Conservation (phyloP, 2,888 invertebrate genomes). For the Heterodera filipjevi region DNA sequence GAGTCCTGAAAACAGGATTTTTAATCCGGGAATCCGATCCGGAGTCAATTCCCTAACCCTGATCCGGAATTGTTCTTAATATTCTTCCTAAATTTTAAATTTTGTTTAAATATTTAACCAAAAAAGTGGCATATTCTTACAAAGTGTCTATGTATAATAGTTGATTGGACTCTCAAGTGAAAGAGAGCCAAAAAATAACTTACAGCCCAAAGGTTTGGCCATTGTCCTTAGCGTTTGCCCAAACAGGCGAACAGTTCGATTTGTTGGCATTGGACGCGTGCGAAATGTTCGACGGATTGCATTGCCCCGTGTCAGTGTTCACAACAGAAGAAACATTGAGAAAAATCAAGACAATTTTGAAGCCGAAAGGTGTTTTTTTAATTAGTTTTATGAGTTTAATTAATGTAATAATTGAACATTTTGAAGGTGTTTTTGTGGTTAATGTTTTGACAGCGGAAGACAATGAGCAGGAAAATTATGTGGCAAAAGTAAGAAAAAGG, state of each 20-base stretch:
- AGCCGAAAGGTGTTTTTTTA: not conserved
- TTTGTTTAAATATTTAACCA: no score
- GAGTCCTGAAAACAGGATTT: no score
- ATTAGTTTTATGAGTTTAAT: not conserved
- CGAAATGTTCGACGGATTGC: not conserved
- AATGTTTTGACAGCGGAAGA: not conserved
- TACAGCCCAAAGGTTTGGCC: no score
- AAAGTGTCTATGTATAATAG: no score
- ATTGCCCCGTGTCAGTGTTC: not conserved
- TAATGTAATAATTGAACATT: not conserved
- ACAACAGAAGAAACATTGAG: not conserved
- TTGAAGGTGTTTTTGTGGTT: not conserved
- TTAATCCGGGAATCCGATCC: no score
- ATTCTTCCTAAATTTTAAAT: no score
- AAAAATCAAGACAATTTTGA: not conserved
- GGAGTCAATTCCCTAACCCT: no score
- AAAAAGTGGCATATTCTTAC: no score
- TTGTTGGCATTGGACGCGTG: not conserved
- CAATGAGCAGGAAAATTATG: not conserved
- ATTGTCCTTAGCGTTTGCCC: no score
- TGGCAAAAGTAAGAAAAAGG: not conserved
- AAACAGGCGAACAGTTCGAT: not conserved
- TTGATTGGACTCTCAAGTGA: no score
- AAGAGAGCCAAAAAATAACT: no score
- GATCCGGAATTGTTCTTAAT: no score